Evolutionary conservation across 2,113 vertebrate genomes (phyloP), one percentile per base, ranked within the genome.

Genomic region (Scortum barcoo): DNA sequence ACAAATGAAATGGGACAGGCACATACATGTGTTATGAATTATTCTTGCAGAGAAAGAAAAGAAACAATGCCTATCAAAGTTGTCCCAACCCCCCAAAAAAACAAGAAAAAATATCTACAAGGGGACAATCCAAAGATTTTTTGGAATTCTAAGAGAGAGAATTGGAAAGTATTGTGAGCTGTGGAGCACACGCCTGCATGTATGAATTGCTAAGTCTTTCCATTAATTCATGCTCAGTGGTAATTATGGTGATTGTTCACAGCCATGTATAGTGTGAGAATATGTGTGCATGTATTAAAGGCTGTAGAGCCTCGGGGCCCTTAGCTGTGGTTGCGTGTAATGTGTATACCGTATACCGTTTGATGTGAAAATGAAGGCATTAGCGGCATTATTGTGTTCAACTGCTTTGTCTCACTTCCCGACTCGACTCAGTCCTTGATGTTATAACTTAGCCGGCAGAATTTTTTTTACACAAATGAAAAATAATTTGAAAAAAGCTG

Each of bases 301-400:
- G 79, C 54, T 28, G 38, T 6, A 10, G 22, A 44, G 75, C 69
- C 48, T 51, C 0, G 10, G 50, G 58, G 67, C 22, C 53, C 14
- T 26, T 10, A 50, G 46, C 46, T 26, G 56, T 76, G 11, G 3
- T 50, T 33, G 1, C 72, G 1, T 36, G 28, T 36, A 4, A 6
- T n/a, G 42, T 40, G 14, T 40, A 1, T 3, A 17, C 30, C 13
- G 14, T 40, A 1, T 3, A 17, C 30, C 13, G 5, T 75, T 65
- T 65, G 24, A 75, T 80, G 70, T 75, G 56, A 69, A 54, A 28
- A 63, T 57, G 56, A 63, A 22, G 57, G 7, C n/a, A 36, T 38
- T 3, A 26, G 12, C 65, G 1, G 26, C 17, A 0, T 24, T 11
- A 2, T 5, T 54, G 20, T 22, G 36, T 76, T 51, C 22, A n/a